Percentiles rank a stretch among this genome's conserved stretches.
Evolutionary conservation across 2,888 invertebrate genomes (phyloP).

Genomic region (Hoplodrina ambigua): DNA sequence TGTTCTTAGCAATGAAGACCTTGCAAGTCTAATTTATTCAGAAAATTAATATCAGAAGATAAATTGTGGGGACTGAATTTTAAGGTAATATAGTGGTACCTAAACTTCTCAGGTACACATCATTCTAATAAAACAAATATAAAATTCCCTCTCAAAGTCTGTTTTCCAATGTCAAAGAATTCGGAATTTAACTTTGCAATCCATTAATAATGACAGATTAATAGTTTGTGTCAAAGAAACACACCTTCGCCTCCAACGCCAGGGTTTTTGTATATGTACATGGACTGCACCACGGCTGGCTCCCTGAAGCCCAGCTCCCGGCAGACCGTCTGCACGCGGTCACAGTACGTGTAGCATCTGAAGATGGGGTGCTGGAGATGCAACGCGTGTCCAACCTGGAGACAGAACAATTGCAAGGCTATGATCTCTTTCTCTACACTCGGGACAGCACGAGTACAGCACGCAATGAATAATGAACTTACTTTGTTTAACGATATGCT

Average conservation of each 20-base stretch:
- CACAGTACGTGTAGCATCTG: conserved; percentile 95
- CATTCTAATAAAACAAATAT: too few relatives aligned
- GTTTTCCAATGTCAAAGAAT: too few relatives aligned
- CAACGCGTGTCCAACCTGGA: conserved; percentile 96
- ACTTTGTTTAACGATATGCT: conserved; percentile 94
- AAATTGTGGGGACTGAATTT: too few relatives aligned
- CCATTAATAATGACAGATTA: too few relatives aligned
- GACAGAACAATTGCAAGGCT: not conserved
- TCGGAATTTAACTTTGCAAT: too few relatives aligned
- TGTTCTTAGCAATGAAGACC: too few relatives aligned
- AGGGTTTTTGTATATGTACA: conserved; percentile 99
- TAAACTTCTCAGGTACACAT: too few relatives aligned
- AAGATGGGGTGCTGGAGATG: conserved; percentile 96
- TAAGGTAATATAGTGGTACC: too few relatives aligned
- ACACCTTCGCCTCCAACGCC: conserved; percentile 96
- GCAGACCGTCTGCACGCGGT: conserved; percentile 94
- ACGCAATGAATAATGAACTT: conserved; percentile 9
- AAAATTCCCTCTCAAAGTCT: too few relatives aligned
- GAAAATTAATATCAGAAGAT: not conserved
- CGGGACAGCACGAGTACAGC: too few relatives aligned
- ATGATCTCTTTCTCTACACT: too few relatives aligned
- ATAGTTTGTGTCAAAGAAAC: conserved; percentile 6
- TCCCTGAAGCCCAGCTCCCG: conserved; percentile 93
- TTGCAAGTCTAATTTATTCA: not conserved
- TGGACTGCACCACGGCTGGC: conserved; percentile 98